Base-by-base conservation (phyloP, 2,888 invertebrate genomes). In the Polyommatus iphigenia region DNA sequence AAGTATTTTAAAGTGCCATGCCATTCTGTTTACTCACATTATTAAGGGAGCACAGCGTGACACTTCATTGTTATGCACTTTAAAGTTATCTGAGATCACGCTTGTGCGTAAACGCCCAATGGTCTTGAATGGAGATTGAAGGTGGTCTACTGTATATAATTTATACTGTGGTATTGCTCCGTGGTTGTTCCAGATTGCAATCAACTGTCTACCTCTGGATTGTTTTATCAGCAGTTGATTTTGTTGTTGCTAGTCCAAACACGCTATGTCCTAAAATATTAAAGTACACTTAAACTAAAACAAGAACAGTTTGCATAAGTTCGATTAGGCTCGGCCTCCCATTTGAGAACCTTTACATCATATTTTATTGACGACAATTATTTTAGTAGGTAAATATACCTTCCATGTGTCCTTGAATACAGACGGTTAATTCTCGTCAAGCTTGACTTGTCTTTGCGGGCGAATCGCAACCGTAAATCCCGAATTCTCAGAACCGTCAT, bases 191-290 rank as follows among this genome's bases (percentile, higher is more conserved):
- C 13, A 46, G 73, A 73, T 73, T 73, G 50, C 50, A 46, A 75
- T 75, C 75, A 54, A 54, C 75, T 20, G 75, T 75, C 72, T 46
- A 8, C 24, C 46, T 73, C 41, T 73, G 18, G 20, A 50, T 67
- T 15, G 13, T 32, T 67, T 67, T 67, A 67, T 67, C 29, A 32
- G 29, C 67, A 29, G 29, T 67, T 62, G 24, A 67, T 67, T 32
- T 67, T 13, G 15, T 67, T 67, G 29, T 29, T 54, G 18, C 13
- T 29, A 3, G 67, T 18, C 15, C 6, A 67, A 5, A 67, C 10
- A 67, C 29, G 29, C 24, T 29, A 67, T 67, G 10, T 24, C 4
- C 62, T 59, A 15, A 59, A 54, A 54, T 54, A 54, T 54, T 54
- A 10, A 46, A 10, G 46, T 46, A 46, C 46, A 46, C 46, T 36